These are phyloP conservation scores for Micrasema longulum DNA, from an alignment of 1,140 invertebrate genomes.

Conservation along the genomic window DNA sequence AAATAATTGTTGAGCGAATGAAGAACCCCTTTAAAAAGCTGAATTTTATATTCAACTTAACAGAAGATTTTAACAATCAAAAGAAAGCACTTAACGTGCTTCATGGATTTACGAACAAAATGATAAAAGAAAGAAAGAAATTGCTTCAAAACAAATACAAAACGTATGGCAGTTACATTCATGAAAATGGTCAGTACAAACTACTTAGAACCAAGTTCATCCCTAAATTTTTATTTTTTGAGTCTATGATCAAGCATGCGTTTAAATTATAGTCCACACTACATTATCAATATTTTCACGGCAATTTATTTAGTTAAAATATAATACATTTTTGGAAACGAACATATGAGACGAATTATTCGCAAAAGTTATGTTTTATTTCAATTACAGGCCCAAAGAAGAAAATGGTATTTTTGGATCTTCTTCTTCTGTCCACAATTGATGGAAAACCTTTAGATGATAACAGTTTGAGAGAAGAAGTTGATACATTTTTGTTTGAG, in stretches of 20 bases:
- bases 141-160: constrained; percentile 54
- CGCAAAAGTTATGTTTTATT: no score
- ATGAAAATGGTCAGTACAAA: no score
- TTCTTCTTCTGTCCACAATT: constrained; percentile 74
- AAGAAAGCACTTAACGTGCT: constrained; percentile 72
- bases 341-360: no score
- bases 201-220: no score
- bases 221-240: no score
- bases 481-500: constrained; percentile 83
- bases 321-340: no score
- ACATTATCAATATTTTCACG: no score
- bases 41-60: constrained; percentile 61
- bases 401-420: constrained; percentile 80
- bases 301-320: no score
- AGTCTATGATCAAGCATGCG: no score
- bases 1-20: constrained; percentile 57
- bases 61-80: constrained; percentile 63
- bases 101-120: constrained; percentile 76
- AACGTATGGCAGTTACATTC: no score
- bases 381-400: constrained; percentile 66
- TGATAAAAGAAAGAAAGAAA: constrained; percentile 63
- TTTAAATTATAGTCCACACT: no score
- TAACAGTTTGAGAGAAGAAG: constrained; percentile 78
- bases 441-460: constrained; percentile 71
- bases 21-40: constrained; percentile 59